Evolutionary conservation across 64 coral and sea anemone genomes (phyloP).

Genomic region (Catalaphyllia jardinei): DNA sequence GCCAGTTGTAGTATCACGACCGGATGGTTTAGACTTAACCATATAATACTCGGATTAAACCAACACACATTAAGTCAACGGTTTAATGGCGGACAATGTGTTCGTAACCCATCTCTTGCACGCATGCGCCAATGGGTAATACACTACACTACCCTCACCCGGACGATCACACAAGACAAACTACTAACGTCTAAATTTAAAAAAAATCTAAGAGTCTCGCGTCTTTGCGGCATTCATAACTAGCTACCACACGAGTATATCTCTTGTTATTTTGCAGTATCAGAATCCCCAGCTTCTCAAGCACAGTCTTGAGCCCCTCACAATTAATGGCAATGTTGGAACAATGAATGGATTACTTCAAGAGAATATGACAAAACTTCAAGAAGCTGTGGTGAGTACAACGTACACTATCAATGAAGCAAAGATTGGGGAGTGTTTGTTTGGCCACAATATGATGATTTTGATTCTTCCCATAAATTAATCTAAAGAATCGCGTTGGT

Average conservation of each 20-base stretch:
- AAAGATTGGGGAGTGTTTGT: too few species aligned
- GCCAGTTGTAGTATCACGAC: too few species aligned
- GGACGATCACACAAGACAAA: too few species aligned
- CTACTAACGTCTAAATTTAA: too few species aligned
- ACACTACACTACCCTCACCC: background rate
- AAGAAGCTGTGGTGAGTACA: background rate
- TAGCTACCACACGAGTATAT: too few species aligned
- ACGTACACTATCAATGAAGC: too few species aligned
- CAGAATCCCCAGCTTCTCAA: background rate
- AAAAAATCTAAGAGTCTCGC: too few species aligned
- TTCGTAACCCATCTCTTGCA: background rate
- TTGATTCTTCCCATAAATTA: too few species aligned
- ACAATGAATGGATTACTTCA: background rate
- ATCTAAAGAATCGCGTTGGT: too few species aligned
- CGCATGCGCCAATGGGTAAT: conserved; percentile 12
- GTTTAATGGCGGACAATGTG: background rate
- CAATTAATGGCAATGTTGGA: background rate
- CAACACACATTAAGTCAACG: background rate
- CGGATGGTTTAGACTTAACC: too few species aligned
- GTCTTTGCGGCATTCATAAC: too few species aligned
- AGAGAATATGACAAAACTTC: background rate
- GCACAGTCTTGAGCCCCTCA: background rate
- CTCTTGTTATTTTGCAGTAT: background rate
- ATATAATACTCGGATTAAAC: conserved; percentile 29
- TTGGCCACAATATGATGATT: too few species aligned